These are phyloP conservation scores for Sminthopsis crassicaudata DNA, from an alignment of 2,113 vertebrate genomes.

Conservation along the genomic window DNA sequence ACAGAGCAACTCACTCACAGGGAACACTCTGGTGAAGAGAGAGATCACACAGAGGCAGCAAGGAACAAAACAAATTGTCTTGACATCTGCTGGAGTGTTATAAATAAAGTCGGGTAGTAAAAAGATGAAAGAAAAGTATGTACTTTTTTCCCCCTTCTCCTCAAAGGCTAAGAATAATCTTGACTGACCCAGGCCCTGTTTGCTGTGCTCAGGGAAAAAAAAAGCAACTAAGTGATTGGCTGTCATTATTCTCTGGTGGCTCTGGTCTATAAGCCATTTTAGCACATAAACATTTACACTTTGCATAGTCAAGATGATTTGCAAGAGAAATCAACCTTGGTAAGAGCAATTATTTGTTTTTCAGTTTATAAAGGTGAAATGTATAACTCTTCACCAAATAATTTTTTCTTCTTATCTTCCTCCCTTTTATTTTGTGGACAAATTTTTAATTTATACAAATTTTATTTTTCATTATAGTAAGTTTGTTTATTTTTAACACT, in stretches of 20 bases:
- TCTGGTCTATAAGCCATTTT: conserved; percentile 2
- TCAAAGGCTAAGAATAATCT: conserved; percentile 24
- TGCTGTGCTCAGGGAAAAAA: conserved; percentile 6
- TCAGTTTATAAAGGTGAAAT: background rate
- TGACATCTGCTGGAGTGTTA: conserved; percentile 64
- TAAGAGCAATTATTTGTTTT: conserved; percentile 27
- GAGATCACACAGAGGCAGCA: conserved; percentile 44
- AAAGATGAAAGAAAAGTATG: conserved; percentile 60
- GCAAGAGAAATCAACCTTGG: conserved; percentile 23
- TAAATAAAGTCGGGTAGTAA: conserved; percentile 42
- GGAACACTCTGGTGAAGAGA: conserved; percentile 62
- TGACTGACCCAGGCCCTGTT: conserved; percentile 6
- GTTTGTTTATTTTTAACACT: too few species aligned
- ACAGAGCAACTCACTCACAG: conserved; percentile 57
- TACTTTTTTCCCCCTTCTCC: background rate
- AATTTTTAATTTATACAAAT: background rate
- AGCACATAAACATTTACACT: conserved; percentile 4
- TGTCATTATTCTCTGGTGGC: background rate
- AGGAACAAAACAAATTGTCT: conserved; percentile 48
- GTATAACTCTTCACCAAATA: background rate
- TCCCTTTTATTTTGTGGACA: conserved; percentile 4
- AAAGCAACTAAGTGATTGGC: conserved; percentile 40
- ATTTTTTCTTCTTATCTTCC: background rate
- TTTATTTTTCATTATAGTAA: too few species aligned
- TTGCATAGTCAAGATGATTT: background rate